Conservation (phyloP, 2,113 vertebrate genomes). For the Psophia crepitans region DNA sequence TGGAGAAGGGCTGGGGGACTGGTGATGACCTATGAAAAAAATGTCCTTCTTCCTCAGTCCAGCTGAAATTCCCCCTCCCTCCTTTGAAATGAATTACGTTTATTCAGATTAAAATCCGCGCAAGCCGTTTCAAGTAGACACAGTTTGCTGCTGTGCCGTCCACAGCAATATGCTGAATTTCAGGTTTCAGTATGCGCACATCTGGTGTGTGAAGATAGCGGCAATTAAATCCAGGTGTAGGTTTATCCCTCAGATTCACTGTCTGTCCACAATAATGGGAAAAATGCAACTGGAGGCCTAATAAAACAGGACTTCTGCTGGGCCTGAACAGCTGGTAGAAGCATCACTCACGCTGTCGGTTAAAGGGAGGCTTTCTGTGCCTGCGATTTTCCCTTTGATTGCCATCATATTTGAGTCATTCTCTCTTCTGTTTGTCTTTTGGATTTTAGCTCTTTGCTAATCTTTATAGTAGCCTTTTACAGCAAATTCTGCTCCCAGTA, state of each 20-base stretch:
- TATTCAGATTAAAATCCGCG: neutral
- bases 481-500: neutral
- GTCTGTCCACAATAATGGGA: neutral
- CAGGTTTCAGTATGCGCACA: neutral
- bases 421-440: neutral
- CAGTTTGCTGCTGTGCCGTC: neutral
- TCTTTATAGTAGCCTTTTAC: neutral
- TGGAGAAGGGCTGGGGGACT: neutral
- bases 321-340: neutral
- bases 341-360: neutral
- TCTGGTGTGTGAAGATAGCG: neutral
- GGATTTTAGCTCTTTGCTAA: neutral
- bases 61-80: neutral
- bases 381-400: neutral
- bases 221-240: conserved; percentile 1
- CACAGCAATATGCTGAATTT: rapidly evolving
- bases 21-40: neutral
- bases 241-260: neutral
- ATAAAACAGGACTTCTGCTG: neutral
- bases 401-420: neutral
- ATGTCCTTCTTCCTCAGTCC: neutral
- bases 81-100: neutral
- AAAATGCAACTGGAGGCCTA: neutral
- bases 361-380: neutral
- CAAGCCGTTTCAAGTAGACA: rapidly evolving